Evolutionary conservation across 1,140 invertebrate genomes (phyloP).

Genomic region (Musca domestica): DNA sequence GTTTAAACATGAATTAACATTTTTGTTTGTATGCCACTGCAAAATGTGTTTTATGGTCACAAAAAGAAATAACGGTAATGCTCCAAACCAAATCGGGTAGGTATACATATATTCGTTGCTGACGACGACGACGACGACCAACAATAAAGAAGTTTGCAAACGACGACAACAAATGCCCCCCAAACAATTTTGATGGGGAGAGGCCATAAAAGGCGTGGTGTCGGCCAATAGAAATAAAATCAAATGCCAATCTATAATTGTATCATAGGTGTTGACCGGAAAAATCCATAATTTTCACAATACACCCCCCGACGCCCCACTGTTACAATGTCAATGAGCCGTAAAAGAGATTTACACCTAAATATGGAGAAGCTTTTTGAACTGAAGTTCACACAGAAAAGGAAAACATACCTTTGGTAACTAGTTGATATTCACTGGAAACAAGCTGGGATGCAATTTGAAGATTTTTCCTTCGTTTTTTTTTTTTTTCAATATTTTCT

Average conservation of each 20-base stretch:
- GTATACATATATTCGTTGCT: neutral
- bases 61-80: constrained; percentile 5
- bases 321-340: too few species aligned
- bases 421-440: too few species aligned
- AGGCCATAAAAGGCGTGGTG: constrained; percentile 13
- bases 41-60: neutral
- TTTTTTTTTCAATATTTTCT: too few species aligned
- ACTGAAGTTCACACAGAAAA: too few species aligned
- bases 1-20: too few species aligned
- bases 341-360: too few species aligned
- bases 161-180: neutral
- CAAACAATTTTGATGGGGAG: neutral
- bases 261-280: neutral
- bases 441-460: too few species aligned
- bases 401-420: too few species aligned
- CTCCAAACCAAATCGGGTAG: neutral
- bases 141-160: neutral
- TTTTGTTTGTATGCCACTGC: too few species aligned
- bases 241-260: neutral
- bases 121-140: neutral
- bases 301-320: too few species aligned
- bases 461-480: too few species aligned
- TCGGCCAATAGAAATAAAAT: neutral
- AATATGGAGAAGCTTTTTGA: too few species aligned
- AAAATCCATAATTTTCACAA: neutral